Conservation (phyloP, 92 coral and sea anemone genomes). For the Porites evermanni region DNA sequence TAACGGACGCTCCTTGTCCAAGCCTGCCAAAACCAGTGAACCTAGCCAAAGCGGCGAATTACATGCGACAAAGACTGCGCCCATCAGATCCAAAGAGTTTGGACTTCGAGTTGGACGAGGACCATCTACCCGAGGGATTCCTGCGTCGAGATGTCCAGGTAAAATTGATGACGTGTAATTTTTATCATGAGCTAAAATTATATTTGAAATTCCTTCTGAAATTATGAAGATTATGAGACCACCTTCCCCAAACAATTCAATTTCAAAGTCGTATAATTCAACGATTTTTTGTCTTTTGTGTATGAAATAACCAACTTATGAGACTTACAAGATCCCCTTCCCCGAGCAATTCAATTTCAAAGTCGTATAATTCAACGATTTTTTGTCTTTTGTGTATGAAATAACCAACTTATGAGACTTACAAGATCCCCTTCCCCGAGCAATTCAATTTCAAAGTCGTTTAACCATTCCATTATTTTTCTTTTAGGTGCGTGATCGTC, state of each 20-base stretch:
- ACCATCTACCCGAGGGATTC: constrained; percentile 43
- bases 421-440: too few species aligned
- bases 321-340: too few species aligned
- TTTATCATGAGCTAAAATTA: constrained; percentile 3
- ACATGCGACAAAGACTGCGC: constrained; percentile 21
- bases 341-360: background rate
- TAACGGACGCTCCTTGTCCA: constrained; percentile 51
- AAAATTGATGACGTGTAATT: background rate
- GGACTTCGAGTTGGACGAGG: constrained; percentile 18
- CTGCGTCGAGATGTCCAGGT: constrained; percentile 32
- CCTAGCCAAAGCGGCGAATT: constrained; percentile 36
- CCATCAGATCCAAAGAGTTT: constrained; percentile 23
- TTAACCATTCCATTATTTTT: too few species aligned
- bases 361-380: too few species aligned
- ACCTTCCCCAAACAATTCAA: constrained; percentile 1
- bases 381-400: too few species aligned
- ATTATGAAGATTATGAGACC: background rate
- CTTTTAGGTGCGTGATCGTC: background rate
- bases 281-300: too few species aligned
- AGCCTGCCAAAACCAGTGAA: constrained; percentile 41
- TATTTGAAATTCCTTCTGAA: background rate
- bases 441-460: too few species aligned
- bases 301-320: too few species aligned
- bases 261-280: too few species aligned
- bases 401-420: too few species aligned